Evolutionary conservation across 1,140 invertebrate species (phyloP), one percentile per base, ranked within the genome.

Genomic region (Andrena cerasifolii): DNA sequence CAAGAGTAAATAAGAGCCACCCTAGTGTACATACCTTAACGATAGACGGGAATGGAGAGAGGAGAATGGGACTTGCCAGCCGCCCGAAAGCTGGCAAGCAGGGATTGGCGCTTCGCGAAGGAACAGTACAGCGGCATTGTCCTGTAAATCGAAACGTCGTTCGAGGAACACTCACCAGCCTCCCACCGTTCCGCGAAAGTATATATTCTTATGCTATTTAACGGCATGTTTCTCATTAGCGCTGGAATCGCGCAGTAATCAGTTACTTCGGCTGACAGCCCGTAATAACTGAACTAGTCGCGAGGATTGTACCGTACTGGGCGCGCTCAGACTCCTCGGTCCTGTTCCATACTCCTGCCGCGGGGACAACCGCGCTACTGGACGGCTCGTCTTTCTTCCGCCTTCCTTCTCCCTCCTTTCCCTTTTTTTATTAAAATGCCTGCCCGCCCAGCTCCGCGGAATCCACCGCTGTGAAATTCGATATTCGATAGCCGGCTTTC

Each of bases 61-160:
- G 21, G 10, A 16, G 10, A 10, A 16, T 1, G n/a, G 21, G 21
- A 3, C 21, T 14, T 21, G 3, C 31, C 28, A 62, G 1, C 56
- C 18, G 24, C 56, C 33, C n/a, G n/a, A 36, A 33, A 33, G 18
- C 56, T 31, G 10, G 18, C 4, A 59, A 59, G 26, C 26, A 61
- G 56, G 16, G 31, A 72, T 61, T 72, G 56, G 21, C 56, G 24
- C 21, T 24, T 24, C 16, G 26, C 43, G 43, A 59, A 49, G 54
- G n/a, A 33, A 47, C 26, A 47, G 67, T 33, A 14, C 12, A 33
- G 10, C n/a, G 10, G 53, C 16, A 72, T 72, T 72, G 56, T 62
- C 21, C 45, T 28, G n/a, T 51, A 51, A 72, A 72, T 71, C 67
- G 67, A 71, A 67, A 67, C 65, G 65, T 67, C 65, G 65, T 70